A percentile compares a stretch with the other conserved stretches of the same genome.
phyloP scores from a whole-genome alignment of 2,888 invertebrate genomes.

The Spicauda simplicius region DNA sequence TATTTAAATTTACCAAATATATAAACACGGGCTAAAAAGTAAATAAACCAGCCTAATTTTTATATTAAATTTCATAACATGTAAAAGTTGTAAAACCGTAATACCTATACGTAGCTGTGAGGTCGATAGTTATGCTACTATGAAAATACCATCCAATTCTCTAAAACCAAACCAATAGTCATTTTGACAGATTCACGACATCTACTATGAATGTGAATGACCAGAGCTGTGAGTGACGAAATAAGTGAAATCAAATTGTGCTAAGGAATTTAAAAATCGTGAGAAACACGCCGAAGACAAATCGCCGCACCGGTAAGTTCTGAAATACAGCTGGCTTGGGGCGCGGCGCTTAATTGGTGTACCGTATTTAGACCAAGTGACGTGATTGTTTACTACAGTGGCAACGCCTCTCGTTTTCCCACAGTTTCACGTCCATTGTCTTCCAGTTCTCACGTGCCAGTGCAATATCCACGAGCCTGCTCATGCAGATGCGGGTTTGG shows the following conservation, averaged over 20 bases:
- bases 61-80: no score
- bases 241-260: constrained; percentile 57
- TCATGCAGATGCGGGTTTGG: constrained; percentile 17
- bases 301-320: constrained; percentile 41
- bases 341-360: constrained; percentile 39
- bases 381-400: constrained; percentile 84
- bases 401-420: constrained; percentile 83
- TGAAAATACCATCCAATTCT: no score
- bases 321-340: neutral
- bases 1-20: no score
- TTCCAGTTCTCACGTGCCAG: constrained; percentile 73
- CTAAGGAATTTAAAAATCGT: constrained; percentile 25
- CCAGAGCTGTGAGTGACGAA: constrained; percentile 55
- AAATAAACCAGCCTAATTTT: no score
- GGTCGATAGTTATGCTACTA: no score
- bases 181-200: constrained; percentile 50
- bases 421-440: constrained; percentile 81
- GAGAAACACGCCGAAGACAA: constrained; percentile 27
- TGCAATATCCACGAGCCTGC: constrained; percentile 44
- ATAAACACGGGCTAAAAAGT: no score
- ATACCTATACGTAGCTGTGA: no score
- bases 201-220: constrained; percentile 46
- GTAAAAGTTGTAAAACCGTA: no score
- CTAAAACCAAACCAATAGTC: constrained; percentile 28
- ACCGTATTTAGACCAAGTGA: constrained; percentile 66